These are phyloP conservation scores for Anthopleura xanthogrammica DNA, from an alignment of 92 coral and sea anemone genomes.

Conservation along the genomic window DNA sequence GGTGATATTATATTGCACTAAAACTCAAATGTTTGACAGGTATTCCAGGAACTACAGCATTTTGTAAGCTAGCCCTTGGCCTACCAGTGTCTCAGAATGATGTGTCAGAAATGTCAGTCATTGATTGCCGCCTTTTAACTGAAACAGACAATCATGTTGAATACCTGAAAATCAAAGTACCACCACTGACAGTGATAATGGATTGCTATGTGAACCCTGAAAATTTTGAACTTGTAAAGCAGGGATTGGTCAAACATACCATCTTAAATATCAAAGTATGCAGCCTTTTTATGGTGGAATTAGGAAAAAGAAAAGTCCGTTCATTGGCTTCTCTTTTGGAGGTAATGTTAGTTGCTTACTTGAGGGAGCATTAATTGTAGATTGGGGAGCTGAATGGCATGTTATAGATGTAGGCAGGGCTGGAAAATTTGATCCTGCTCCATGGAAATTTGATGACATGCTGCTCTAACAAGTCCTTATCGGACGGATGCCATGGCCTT, in stretches of 20 bases:
- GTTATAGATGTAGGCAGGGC: too few species aligned
- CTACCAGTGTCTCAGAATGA: slow-evolving; percentile 74
- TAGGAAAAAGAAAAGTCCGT: slow-evolving; percentile 33
- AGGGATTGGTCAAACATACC: slow-evolving; percentile 60
- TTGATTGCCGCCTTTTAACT: slow-evolving; percentile 46
- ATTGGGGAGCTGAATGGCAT: too few species aligned
- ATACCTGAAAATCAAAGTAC: slow-evolving; percentile 8
- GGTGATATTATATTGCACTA: not conserved
- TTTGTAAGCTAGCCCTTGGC: slow-evolving; percentile 71
- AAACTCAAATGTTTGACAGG: slow-evolving; percentile 31
- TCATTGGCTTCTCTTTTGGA: slow-evolving; percentile 55
- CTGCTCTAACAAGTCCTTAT: too few species aligned
- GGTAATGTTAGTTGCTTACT: slow-evolving; percentile 22
- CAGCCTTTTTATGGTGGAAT: slow-evolving; percentile 44
- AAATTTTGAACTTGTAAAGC: slow-evolving; percentile 67
- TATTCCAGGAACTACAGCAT: slow-evolving; percentile 67
- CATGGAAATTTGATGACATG: too few species aligned
- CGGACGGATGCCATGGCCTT: too few species aligned
- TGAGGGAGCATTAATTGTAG: too few species aligned
- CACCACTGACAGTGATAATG: slow-evolving; percentile 58
- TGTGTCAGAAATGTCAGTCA: slow-evolving; percentile 60
- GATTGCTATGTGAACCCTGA: slow-evolving; percentile 58
- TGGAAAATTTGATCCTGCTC: too few species aligned
- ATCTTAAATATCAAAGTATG: slow-evolving; percentile 66
- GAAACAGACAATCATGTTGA: slow-evolving; percentile 5